Base-by-base conservation (phyloP, 2,888 invertebrate genomes). In the Cetonia aurata region DNA sequence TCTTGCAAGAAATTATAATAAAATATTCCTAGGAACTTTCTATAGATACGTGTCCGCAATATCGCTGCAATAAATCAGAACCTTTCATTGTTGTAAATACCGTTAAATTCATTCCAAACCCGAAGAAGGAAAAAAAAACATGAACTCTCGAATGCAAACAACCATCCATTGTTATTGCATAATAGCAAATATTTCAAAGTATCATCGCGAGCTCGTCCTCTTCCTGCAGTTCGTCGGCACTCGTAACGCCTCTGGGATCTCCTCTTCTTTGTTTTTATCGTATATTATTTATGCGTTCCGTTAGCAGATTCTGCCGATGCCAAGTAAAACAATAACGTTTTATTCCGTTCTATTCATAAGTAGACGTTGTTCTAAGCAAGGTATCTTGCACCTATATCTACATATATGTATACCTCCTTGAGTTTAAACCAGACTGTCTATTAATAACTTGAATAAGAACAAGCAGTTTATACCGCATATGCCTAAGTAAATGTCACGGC, bases 131-230 rank as follows among this genome's bases (percentile, higher is more conserved):
- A 60, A 46, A 62, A 59, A 44, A 25, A 59, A 15, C 42, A 37
- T 56, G 37, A 17, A 56, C 59, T 31, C 12, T 33, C 62, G 48
- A 62, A 62, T 62, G 62, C 62, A 48, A 60, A 62, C 62, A 33
- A 62, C 33, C 25, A 13, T 48, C 62, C 62, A 62, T 62, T 62
- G 48, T 62, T 62, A 33, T 48, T 62, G 62, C 48, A 62, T 62
- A 62, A 62, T 62, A 48, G 62, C 33, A 62, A 62, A 62, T 62
- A 62, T 62, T 62, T 62, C 48, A 62, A 62, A 62, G 62, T 62
- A 62, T 62, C 48, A 62, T 62, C 62, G 62, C 37, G 31, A 31
- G 56, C 12, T 19, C 13, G 62, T 62, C 48, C 31, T 48, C 62
- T 25, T 62, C 46, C 46, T 62, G 48, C 48, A 50, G 59, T 59